Conservation (phyloP, 2,888 invertebrate species). For the Harpalus rubripes region DNA sequence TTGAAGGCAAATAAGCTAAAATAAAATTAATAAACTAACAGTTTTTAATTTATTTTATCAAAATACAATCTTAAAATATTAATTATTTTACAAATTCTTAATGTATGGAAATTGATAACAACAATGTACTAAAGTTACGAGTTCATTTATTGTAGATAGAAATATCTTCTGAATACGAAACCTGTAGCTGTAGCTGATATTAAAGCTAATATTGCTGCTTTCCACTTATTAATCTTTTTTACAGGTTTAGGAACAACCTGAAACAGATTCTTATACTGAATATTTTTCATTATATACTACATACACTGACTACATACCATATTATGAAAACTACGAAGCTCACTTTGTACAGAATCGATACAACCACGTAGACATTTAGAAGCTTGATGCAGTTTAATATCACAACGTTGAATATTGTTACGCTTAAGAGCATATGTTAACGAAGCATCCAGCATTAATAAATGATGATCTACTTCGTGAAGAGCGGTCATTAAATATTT, state of each 20-base stretch:
- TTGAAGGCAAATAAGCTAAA: too few species aligned
- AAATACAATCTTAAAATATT: too few species aligned
- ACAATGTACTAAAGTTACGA: too few species aligned
- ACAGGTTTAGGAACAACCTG: slow-evolving; percentile 33
- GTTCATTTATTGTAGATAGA: background rate
- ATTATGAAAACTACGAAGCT: slow-evolving; percentile 28
- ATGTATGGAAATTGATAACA: too few species aligned
- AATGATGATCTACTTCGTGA: slow-evolving; percentile 50
- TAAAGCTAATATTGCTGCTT: slow-evolving; percentile 21
- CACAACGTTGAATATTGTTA: slow-evolving; percentile 49
- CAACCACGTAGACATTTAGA: slow-evolving; percentile 39
- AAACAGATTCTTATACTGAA: slow-evolving; percentile 1
- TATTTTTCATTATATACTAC: background rate
- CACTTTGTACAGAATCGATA: slow-evolving; percentile 19
- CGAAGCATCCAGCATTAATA: slow-evolving; percentile 45
- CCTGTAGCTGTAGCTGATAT: slow-evolving; percentile 21
- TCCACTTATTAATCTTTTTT: slow-evolving; percentile 29
- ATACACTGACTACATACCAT: slow-evolving; percentile 19
- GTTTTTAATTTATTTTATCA: too few species aligned
- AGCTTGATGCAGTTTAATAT: slow-evolving; percentile 38
- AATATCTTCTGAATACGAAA: slow-evolving; percentile 13
- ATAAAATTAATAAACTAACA: too few species aligned
- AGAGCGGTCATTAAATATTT: slow-evolving; percentile 42
- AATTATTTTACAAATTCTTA: too few species aligned
- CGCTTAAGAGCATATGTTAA: slow-evolving; percentile 41